Evolutionary conservation across 1,140 invertebrate species (phyloP).

Genomic region (Drosophila simulans): DNA sequence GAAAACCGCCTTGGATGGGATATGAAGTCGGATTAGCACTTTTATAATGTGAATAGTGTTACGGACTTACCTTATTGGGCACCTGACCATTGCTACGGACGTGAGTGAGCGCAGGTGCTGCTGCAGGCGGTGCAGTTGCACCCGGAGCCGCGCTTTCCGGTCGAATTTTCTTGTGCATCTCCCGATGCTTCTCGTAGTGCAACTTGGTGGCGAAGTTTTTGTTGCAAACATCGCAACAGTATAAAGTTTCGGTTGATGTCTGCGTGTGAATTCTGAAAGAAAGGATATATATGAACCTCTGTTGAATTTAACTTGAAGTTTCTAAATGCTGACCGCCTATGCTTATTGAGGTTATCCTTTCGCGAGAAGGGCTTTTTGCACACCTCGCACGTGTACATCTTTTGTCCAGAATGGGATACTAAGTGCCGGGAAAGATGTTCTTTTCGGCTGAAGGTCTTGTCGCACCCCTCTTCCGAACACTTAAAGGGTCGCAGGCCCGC

Average conservation of each 20-base stretch:
- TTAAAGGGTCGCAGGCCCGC: constrained; percentile 88
- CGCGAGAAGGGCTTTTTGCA: constrained; percentile 91
- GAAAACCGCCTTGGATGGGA: constrained; percentile 6
- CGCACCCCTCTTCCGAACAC: constrained; percentile 87
- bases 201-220: constrained; percentile 90
- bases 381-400: constrained; percentile 90
- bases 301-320: background rate
- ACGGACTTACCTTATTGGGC: constrained; percentile 9
- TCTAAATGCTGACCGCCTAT: constrained; percentile 85
- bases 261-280: constrained; percentile 63
- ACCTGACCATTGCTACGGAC: constrained; percentile 28
- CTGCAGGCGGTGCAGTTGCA: constrained; percentile 7
- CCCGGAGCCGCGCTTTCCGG: constrained; percentile 13
- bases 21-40: no score
- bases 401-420: constrained; percentile 90
- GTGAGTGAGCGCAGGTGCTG: background rate
- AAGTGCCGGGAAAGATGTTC: constrained; percentile 90
- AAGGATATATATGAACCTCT: background rate
- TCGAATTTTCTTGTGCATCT: constrained; percentile 65
- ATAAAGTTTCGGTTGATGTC: constrained; percentile 88
- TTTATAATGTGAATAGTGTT: background rate
- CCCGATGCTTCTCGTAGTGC: constrained; percentile 88
- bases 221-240: constrained; percentile 89
- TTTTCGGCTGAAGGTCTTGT: constrained; percentile 90
- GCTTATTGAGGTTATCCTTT: constrained; percentile 91